phyloP scores from a whole-genome alignment of 1,140 invertebrate genomes.

The Drosophila orena region DNA sequence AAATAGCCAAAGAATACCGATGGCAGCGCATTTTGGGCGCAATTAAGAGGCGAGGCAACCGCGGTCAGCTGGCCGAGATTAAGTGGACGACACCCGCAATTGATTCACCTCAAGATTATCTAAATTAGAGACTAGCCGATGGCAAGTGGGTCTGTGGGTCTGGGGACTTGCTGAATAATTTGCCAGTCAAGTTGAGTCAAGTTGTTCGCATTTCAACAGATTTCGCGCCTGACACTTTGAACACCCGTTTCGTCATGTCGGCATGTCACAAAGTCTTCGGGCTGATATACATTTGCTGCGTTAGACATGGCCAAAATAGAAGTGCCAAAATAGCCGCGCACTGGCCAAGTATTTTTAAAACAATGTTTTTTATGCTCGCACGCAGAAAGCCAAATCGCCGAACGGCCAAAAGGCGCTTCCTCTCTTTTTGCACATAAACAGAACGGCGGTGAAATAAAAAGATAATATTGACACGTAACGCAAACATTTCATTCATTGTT shows the following conservation, averaged over 20 bases:
- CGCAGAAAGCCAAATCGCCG: constrained; percentile 50
- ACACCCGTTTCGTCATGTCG: constrained; percentile 76
- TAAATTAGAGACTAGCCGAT: constrained; percentile 42
- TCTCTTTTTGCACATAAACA: constrained; percentile 64
- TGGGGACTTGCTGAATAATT: constrained; percentile 56
- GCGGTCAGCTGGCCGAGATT: constrained; percentile 67
- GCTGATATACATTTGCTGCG: constrained; percentile 42
- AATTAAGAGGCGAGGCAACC: constrained; percentile 63
- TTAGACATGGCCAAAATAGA: constrained; percentile 40
- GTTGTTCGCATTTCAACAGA: constrained; percentile 72
- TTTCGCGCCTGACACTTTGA: constrained; percentile 77
- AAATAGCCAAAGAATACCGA: constrained; percentile 56
- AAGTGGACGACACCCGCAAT: constrained; percentile 65
- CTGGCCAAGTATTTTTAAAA: constrained; percentile 67
- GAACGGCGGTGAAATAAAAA: constrained; percentile 55
- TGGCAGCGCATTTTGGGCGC: constrained; percentile 72
- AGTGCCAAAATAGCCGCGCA: constrained; percentile 45
- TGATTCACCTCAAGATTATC: constrained; percentile 43
- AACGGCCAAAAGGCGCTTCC: constrained; percentile 48
- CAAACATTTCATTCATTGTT: constrained; percentile 82
- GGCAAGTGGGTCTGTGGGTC: not conserved
- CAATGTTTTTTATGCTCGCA: constrained; percentile 72
- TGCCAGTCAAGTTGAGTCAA: constrained; percentile 69
- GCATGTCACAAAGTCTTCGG: constrained; percentile 68
- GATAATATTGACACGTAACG: constrained; percentile 76